Conservation (phyloP, 30 jellyfish, hydroid and myxozoan genomes). For the Pseudorhiza aurosa region DNA sequence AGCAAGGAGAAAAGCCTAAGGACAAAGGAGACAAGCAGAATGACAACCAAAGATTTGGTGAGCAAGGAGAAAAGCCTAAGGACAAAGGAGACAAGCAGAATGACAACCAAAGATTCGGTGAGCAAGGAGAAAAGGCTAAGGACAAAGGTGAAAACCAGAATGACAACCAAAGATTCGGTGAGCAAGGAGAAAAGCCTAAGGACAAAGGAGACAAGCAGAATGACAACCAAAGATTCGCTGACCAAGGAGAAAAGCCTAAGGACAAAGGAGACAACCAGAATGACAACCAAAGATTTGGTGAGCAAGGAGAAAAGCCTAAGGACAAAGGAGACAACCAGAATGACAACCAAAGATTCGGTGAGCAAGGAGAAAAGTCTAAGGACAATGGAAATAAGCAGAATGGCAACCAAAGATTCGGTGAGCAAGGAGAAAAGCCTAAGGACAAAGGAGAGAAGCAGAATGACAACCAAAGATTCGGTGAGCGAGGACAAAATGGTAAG, state of each 20-base stretch:
- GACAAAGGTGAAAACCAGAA: neutral
- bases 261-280: neutral
- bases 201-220: neutral
- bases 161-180: neutral
- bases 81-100: neutral
- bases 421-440: no score
- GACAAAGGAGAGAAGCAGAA: neutral
- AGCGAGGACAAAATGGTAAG: neutral
- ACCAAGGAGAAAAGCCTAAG: neutral
- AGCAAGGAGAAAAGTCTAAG: no score
- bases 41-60: neutral
- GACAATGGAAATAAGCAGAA: neutral
- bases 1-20: neutral
- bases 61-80: neutral
- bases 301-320: neutral
- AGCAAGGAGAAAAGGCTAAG: neutral
- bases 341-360: no score
- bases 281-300: neutral
- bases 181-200: neutral
- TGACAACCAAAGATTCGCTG: neutral
- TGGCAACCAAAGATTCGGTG: neutral
- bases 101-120: neutral
- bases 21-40: neutral
- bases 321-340: neutral
- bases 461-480: neutral